Conservation (phyloP, 2,113 vertebrate species). For the Halichoeres trimaculatus region DNA sequence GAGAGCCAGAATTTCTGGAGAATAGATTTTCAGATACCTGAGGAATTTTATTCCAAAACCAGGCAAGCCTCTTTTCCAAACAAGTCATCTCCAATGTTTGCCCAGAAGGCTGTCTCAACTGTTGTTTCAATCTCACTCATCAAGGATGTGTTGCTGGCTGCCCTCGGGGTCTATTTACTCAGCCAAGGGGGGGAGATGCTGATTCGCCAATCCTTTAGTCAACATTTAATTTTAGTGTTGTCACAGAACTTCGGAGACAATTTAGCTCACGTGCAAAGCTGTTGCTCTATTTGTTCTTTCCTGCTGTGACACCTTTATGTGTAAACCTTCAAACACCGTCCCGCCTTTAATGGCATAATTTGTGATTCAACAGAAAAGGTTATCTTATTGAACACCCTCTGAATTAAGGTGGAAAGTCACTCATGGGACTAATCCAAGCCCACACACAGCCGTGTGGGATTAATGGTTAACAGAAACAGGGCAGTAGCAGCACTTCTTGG, state of each 20-base stretch:
- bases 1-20: background rate
- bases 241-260: slow-evolving; percentile 36
- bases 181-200: slow-evolving; percentile 29
- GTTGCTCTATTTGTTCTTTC: background rate
- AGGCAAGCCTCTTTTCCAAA: slow-evolving; percentile 76
- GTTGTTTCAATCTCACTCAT: slow-evolving; percentile 65
- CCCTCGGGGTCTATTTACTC: slow-evolving; percentile 61
- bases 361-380: background rate
- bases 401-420: slow-evolving; percentile 39
- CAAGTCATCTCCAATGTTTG: slow-evolving; percentile 77
- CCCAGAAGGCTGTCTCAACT: slow-evolving; percentile 54
- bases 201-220: slow-evolving; percentile 59
- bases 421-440: slow-evolving; percentile 33
- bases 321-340: slow-evolving; percentile 10
- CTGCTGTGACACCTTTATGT: background rate
- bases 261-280: slow-evolving; percentile 17
- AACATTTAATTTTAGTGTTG: slow-evolving; percentile 48
- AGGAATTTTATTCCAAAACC: slow-evolving; percentile 29
- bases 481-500: slow-evolving; percentile 16
- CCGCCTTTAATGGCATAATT: slow-evolving; percentile 19
- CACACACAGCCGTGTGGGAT: slow-evolving; percentile 60
- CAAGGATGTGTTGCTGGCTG: slow-evolving; percentile 74
- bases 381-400: slow-evolving; percentile 16
- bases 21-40: slow-evolving; percentile 1
- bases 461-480: slow-evolving; percentile 82